Evolutionary conservation across 2,888 invertebrate genomes (phyloP), one percentile per base, ranked within the genome.

Genomic region (Eupeodes luniger): DNA sequence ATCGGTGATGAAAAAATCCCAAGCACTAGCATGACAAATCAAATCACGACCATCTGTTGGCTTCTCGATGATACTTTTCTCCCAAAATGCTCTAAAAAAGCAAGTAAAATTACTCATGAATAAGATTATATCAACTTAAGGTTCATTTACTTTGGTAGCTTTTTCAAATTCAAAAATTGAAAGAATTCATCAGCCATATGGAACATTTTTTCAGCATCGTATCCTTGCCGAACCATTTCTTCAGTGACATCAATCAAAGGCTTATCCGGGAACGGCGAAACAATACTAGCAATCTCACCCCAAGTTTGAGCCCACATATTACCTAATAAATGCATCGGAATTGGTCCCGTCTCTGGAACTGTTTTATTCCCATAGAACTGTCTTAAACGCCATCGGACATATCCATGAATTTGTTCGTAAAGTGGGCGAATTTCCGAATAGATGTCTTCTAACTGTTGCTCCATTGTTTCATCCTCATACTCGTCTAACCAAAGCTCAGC

Each of bases 251-350:
- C 97, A 0, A 96, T 94, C 79, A 95, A 94, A n/a, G 95, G 94
- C 91, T 96, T 96, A 74, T 96, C 95, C 0, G 96, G 96, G 92
- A 95, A 96, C 0, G 98, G 98, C 0, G 95, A 95, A 3, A 96
- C 95, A 90, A 96, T 95, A 1, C 92, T 91, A 0, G 92, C 92
- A 62, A 94, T 92, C 0, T 91, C 90, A 0, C 93, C 94, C 97
- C 97, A 98, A 0, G 95, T 94, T 92, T 98, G 97, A 0, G 96
- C 96, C 97, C 97, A 98, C 96, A 98, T 96, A 91, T 98, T 94
- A 94, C 97, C 97, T 82, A 97, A 92, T 27, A 97, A 94, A 94
- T 97, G 97, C 79, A 96, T 97, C 0, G 97, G 97, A 70, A 97
- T 96, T 0, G 96, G 96, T 83, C 96, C 97, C 83, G 93, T 95